Percentiles rank a stretch among this genome's conserved stretches.
These are phyloP conservation scores for Patella pellucida DNA, from an alignment of 2,888 invertebrate genomes.

Conservation along the genomic window DNA sequence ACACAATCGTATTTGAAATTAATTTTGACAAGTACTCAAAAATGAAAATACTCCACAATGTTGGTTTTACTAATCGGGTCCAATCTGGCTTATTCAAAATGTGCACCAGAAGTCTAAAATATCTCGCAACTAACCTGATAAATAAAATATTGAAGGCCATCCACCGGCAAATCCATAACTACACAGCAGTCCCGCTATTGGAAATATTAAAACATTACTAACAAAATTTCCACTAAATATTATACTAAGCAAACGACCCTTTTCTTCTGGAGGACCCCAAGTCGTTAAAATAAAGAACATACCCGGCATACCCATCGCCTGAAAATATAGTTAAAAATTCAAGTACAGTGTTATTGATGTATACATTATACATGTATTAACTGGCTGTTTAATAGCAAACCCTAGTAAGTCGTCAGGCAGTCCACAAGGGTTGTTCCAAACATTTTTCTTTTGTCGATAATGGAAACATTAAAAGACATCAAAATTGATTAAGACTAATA, in stretches of 20 bases:
- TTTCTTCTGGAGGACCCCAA: constrained; percentile 91
- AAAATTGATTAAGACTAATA: too few species aligned
- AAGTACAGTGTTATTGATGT: too few species aligned
- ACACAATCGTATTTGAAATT: neutral
- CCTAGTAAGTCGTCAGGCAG: too few species aligned
- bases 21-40: neutral
- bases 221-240: constrained; percentile 82
- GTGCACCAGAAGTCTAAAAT: neutral
- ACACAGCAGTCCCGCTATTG: constrained; percentile 86
- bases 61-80: neutral
- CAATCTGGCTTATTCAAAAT: neutral
- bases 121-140: constrained; percentile 76
- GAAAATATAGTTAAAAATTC: too few species aligned
- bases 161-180: constrained; percentile 76
- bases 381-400: too few species aligned
- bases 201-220: constrained; percentile 88
- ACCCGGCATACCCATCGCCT: neutral
- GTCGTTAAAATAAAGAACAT: constrained; percentile 60
- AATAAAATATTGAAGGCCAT: constrained; percentile 89
- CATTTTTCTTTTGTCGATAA: too few species aligned
- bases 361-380: too few species aligned
- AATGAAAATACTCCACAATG: neutral
- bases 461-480: too few species aligned
- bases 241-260: constrained; percentile 46
- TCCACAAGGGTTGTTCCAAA: too few species aligned